Base-by-base conservation (phyloP, 92 coral and sea anemone genomes). In the Anthopleura xanthogrammica region DNA sequence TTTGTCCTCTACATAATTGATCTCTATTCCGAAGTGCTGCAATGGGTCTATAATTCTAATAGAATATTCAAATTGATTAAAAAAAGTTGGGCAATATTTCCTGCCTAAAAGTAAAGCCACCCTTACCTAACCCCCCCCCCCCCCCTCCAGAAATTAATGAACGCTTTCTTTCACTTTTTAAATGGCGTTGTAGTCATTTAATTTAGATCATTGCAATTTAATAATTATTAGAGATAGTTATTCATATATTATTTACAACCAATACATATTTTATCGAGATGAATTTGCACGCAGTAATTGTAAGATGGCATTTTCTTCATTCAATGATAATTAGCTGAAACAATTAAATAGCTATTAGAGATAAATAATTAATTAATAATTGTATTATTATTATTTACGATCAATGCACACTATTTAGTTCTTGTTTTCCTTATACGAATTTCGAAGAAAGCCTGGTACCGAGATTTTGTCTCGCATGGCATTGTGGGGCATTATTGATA, bases 181-280 rank as follows among this genome's bases (percentile, higher is more conserved):
- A 68, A 68, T 68, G 74, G 19, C 74, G 74, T 68, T 68, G 29
- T 36, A 68, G 46, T 68, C 74, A 68, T 68, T 14, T 68, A 36
- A 68, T 23, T 23, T 68, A 23, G 42, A 24, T 36, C 0, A 1
- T 4, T 68, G 4, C 14, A 36, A 20, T n/a, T 62, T 68, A 9
- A 68, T 24, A 68, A 23, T 8, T 36, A 68, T 68, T 36, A 68
- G 46, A 20, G 36, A 62, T 62, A 62, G 19, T 20, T 62, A 62
- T 62, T 62, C 70, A 62, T 62, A 62, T 62, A 62, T 62, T n/a
- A n/a, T n/a, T n/a, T 17, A 54, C 58, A 12, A 54, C 10, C 58
- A 54, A 54, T 54, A 54, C 58, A 54, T 54, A 54, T 54, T 11
- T 54, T 54, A 54, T 54, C 16, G 58, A 54, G 58, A 17, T 29